Evolutionary conservation across 2,113 vertebrate genomes (phyloP), one percentile per base, ranked within the genome.

Genomic region (Pitta sordida): DNA sequence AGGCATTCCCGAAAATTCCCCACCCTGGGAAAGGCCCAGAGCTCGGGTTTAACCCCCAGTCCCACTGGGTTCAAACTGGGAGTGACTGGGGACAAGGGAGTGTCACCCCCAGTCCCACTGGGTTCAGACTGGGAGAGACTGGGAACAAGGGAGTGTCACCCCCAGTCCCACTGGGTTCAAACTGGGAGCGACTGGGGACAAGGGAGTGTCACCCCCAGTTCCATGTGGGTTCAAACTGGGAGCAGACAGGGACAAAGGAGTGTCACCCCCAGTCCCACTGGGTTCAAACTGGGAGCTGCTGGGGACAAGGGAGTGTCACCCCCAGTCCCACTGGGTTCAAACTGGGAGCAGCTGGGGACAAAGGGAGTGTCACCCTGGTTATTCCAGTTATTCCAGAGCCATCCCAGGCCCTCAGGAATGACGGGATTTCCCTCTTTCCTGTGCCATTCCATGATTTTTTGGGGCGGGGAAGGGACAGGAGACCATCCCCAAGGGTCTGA

Each of bases 401-500:
- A 5, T 21, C 9, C 27, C 4, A 27, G 27, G 37, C 55, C 37
- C 53, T 71, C 22, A 16, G 41, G 24, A 26, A 22, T 11, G n/a
- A 9, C 22, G 5, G 5, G 13, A 36, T 1, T 5, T 4, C 62
- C 36, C 39, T 13, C 37, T 26, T 68, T 23, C 15, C 27, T 11
- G 26, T 8, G 56, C 18, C 7, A 30, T 9, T 13, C 4, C 11
- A 36, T 41, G 77, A 29, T 19, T 55, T 44, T 10, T 41, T 41
- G 39, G 39, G 39, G 39, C 39, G 14, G 39, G 10, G n/a, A 41
- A 41, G 39, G 39, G 39, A 14, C 39, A 71, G 58, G 27, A 44
- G 69, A 23, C 55, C 14, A n/a, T 7, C 56, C 15, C 39, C 2
- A 9, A 32, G 59, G 43, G 65, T 46, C 99, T 98, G 96, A 99